A percentile compares a stretch with the other conserved stretches of the same genome.
These are phyloP conservation scores for Diadumene lineata DNA, from an alignment of 92 coral and sea anemone species.

Conservation along the genomic window DNA sequence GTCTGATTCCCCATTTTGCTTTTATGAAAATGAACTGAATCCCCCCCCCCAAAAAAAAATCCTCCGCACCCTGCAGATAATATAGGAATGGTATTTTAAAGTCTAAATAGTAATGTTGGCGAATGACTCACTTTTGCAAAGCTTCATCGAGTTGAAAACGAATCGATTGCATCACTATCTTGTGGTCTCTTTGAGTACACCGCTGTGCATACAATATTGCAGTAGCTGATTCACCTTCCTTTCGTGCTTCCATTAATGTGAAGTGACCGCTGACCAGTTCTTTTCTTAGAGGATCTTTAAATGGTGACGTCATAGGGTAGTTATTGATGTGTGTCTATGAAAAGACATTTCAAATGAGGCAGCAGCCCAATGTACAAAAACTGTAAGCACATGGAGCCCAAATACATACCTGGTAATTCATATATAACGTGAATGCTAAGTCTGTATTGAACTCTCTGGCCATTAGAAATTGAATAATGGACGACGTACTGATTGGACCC, in stretches of 20 bases:
- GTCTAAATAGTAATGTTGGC: too few relatives aligned
- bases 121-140: slow-evolving; percentile 22
- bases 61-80: too few relatives aligned
- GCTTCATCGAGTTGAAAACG: slow-evolving; percentile 49
- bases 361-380: neutral
- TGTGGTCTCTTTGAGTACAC: slow-evolving; percentile 1
- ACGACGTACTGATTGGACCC: slow-evolving; percentile 45
- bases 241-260: slow-evolving; percentile 37
- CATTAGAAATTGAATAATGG: slow-evolving; percentile 38
- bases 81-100: too few relatives aligned
- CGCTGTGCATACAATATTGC: slow-evolving; percentile 14
- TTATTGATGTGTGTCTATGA: slow-evolving; percentile 9
- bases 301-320: slow-evolving; percentile 28
- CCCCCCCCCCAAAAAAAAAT: too few relatives aligned
- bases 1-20: too few relatives aligned
- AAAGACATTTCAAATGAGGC: neutral
- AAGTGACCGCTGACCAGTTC: slow-evolving; percentile 46
- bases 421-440: slow-evolving; percentile 27
- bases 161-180: slow-evolving; percentile 26
- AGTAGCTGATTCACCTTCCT: neutral
- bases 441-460: slow-evolving; percentile 49
- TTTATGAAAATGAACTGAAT: too few relatives aligned
- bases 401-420: slow-evolving; percentile 37
- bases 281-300: slow-evolving; percentile 35
- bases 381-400: neutral